Evolutionary conservation across 1,140 invertebrate species (phyloP), one percentile per base, ranked within the genome.

Genomic region (Drosophila pseudoananassae): DNA sequence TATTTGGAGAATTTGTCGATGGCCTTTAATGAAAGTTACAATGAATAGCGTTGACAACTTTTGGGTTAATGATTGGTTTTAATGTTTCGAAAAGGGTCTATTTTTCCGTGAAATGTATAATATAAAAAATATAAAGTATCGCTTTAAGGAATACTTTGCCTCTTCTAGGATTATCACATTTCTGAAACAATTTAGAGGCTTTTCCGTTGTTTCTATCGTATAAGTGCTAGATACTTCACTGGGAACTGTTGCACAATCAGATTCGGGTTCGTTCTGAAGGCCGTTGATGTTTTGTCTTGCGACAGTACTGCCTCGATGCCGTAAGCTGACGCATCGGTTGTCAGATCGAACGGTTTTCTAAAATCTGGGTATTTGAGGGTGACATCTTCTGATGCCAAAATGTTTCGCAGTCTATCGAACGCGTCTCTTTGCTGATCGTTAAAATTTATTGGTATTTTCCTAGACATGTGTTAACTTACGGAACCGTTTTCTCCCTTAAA

Each of bases 311-410:
- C 9, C 12, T 20, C 46, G 9, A 49, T 49, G 23, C 23, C 20
- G 17, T 49, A 20, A 23, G 46, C 46, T 20, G 17, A 49, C 5
- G 46, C 20, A 20, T 49, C 46, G 10, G 46, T 49, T 10, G 46
- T 49, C 23, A 25, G 46, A 49, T 49, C 46, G 20, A 49, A 49
- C 14, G 46, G 46, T 23, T 47, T 23, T 4, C 43, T 54, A 27
- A n/a, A 25, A 10, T 43, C 52, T 25, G 36, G 46, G 17, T 47
- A 47, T 10, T 20, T 40, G 7, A 54, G 52, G 15, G 17, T 38
- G 15, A 31, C 29, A 20, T 17, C 25, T 29, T 45, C 53, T 45
- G 23, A 55, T 55, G 23, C 33, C 12, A 36, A 36, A 36, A 36
- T 36, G 33, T 36, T 36, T 12, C 10, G 8, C 1, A 36, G 33